Evolutionary conservation across 2,888 invertebrate genomes (phyloP).

Genomic region (Drosophila borborema): DNA sequence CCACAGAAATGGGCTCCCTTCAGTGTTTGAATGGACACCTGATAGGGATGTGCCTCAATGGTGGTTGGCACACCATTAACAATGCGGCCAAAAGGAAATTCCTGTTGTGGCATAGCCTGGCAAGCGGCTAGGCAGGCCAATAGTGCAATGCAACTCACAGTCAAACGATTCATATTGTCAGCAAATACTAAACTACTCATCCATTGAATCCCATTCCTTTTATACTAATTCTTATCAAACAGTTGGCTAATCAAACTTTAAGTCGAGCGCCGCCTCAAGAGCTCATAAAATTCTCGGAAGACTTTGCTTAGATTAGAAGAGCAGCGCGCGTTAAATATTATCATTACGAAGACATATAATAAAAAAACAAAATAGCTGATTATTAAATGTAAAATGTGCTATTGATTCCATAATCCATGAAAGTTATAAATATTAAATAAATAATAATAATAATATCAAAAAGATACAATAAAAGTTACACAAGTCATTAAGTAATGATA

Average conservation of each 20-base stretch:
- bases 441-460: too few relatives aligned
- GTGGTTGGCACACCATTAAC: constrained; percentile 84
- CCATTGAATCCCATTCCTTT: constrained; percentile 18
- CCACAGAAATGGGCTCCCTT: constrained; percentile 85
- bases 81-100: constrained; percentile 82
- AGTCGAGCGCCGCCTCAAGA: constrained; percentile 35
- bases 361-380: background rate
- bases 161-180: constrained; percentile 57
- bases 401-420: background rate
- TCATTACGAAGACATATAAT: background rate
- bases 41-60: constrained; percentile 85
- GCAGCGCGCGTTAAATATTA: background rate
- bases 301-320: constrained; percentile 40
- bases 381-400: background rate
- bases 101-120: constrained; percentile 45
- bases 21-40: constrained; percentile 84
- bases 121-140: constrained; percentile 45
- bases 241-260: constrained; percentile 4
- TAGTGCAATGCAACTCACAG: constrained; percentile 45
- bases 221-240: constrained; percentile 53
- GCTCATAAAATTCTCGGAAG: constrained; percentile 31
- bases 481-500: background rate
- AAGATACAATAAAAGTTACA: background rate
- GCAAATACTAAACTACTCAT: constrained; percentile 39
- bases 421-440: background rate